Evolutionary conservation across 2,888 invertebrate genomes (phyloP).

Genomic region (Pollenia amentaria): DNA sequence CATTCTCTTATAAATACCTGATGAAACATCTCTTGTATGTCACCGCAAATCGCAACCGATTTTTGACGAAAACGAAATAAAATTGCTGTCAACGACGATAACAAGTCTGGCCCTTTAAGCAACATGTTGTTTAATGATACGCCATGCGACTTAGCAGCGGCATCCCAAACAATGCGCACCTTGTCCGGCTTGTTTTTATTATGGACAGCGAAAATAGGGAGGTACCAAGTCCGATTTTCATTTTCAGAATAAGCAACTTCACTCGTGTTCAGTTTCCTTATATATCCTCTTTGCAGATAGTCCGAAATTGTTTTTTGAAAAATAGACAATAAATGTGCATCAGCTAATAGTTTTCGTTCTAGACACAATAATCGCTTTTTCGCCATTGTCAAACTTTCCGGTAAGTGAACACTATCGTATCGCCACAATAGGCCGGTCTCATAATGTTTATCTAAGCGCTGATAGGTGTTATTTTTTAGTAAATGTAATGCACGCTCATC

Average conservation of each 20-base stretch:
- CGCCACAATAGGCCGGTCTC: constrained; percentile 29
- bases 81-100: constrained; percentile 36
- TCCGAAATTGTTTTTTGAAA: too few relatives aligned
- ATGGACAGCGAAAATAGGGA: constrained; percentile 76
- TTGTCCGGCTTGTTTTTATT: constrained; percentile 55
- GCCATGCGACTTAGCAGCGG: constrained; percentile 40
- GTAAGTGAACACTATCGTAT: neutral
- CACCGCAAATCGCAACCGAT: constrained; percentile 53
- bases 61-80: constrained; percentile 39
- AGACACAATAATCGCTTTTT: constrained; percentile 33
- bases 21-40: constrained; percentile 59
- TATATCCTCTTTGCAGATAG: too few relatives aligned
- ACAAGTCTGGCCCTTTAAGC: constrained; percentile 38
- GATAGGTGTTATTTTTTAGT: neutral
- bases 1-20: constrained; percentile 67
- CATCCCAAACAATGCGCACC: constrained; percentile 47
- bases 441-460: constrained; percentile 2
- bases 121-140: constrained; percentile 42
- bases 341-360: constrained; percentile 7
- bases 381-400: constrained; percentile 32
- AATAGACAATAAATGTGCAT: neutral
- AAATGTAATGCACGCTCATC: neutral
- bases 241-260: too few relatives aligned
- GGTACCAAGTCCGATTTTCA: constrained; percentile 72
- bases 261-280: too few relatives aligned